Percentiles rank a stretch among this genome's conserved stretches.
phyloP scores from a whole-genome alignment of 2,113 vertebrate genomes.

The Meriones unguiculatus region DNA sequence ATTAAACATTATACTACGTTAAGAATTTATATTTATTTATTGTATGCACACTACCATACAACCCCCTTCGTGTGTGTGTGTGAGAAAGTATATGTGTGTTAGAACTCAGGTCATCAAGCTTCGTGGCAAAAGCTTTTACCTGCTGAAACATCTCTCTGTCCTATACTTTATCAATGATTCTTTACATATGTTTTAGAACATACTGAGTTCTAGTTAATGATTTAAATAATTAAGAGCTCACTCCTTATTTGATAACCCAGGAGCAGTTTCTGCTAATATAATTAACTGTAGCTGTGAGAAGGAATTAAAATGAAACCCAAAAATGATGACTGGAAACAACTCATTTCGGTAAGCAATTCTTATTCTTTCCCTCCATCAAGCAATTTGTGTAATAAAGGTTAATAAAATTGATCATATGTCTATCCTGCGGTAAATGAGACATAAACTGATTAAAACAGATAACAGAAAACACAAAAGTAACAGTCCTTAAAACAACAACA shows the following conservation, averaged over 20 bases:
- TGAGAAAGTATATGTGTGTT: too few relatives aligned
- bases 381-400: slow-evolving; percentile 22
- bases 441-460: slow-evolving; percentile 35
- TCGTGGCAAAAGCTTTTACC: background rate
- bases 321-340: slow-evolving; percentile 26
- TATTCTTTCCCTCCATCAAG: background rate
- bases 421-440: slow-evolving; percentile 9
- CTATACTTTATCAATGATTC: slow-evolving; percentile 12
- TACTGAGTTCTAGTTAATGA: slow-evolving; percentile 35
- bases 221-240: slow-evolving; percentile 54
- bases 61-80: background rate
- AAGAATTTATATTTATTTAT: background rate
- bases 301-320: slow-evolving; percentile 38
- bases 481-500: slow-evolving; percentile 4
- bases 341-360: slow-evolving; percentile 51
- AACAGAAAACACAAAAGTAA: slow-evolving; percentile 34
- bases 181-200: slow-evolving; percentile 50
- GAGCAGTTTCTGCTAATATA: slow-evolving; percentile 53
- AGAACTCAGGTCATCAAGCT: background rate
- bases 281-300: slow-evolving; percentile 29
- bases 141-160: background rate
- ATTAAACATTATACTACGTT: slow-evolving; percentile 39
- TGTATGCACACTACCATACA: background rate
- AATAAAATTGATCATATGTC: background rate
- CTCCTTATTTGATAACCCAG: slow-evolving; percentile 10